A percentile compares a stretch with the other conserved stretches of the same genome.
Evolutionary conservation across 1,140 invertebrate genomes (phyloP).

Genomic region (Geopemphigus sp.): DNA sequence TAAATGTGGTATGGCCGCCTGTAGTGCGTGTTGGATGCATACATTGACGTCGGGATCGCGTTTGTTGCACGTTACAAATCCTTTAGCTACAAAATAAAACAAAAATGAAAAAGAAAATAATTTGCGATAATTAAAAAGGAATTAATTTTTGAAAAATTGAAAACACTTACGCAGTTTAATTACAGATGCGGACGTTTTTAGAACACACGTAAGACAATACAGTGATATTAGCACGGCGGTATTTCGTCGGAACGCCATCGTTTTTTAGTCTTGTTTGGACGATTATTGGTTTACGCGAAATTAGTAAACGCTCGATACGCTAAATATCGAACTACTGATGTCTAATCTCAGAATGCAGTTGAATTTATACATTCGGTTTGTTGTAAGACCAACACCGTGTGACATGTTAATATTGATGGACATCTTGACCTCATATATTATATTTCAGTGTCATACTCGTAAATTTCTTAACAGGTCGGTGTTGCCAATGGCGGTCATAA

Average conservation of each 20-base stretch:
- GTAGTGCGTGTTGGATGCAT: conserved; percentile 52
- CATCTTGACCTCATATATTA: conserved; percentile 17
- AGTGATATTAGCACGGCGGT: neutral
- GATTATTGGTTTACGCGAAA: neutral
- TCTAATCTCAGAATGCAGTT: neutral
- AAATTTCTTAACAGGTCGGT: neutral
- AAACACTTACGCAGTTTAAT: conserved; percentile 25
- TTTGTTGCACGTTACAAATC: conserved; percentile 52
- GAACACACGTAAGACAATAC: neutral
- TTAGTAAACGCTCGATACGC: neutral
- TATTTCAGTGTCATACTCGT: conserved; percentile 18
- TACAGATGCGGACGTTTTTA: neutral
- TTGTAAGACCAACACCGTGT: neutral
- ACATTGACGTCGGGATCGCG: conserved; percentile 50
- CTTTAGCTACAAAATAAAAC: conserved; percentile 51
- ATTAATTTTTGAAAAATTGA: neutral
- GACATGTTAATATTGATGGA: neutral
- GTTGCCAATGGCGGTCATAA: neutral
- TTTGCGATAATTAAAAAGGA: neutral
- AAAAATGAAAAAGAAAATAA: conserved; percentile 4
- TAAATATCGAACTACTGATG: conserved; percentile 2
- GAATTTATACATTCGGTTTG: conserved; percentile 19
- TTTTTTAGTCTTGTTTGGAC: neutral
- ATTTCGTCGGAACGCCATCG: neutral
- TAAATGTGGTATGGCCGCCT: conserved; percentile 49